phyloP scores from a whole-genome alignment of 2,888 invertebrate species.

The Hypsopygia costalis region DNA sequence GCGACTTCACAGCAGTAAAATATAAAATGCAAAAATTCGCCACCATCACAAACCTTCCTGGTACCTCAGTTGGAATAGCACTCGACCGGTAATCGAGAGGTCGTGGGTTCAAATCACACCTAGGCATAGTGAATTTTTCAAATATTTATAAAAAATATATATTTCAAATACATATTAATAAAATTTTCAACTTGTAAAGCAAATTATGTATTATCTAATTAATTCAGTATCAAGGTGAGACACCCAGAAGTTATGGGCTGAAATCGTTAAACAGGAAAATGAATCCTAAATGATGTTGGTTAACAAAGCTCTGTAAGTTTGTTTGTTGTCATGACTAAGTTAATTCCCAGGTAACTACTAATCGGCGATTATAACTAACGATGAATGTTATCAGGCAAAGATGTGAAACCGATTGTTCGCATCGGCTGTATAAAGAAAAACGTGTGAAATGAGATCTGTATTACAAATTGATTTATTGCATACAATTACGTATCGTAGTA shows the following conservation, averaged over 20 bases:
- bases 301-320: constrained; percentile 2
- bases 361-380: constrained; percentile 13
- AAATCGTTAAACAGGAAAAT: neutral
- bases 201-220: too few species aligned
- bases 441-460: constrained; percentile 42
- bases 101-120: too few species aligned
- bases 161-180: too few species aligned
- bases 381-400: constrained; percentile 33
- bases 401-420: constrained; percentile 28
- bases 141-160: too few species aligned
- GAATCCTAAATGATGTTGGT: neutral
- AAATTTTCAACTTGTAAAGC: too few species aligned
- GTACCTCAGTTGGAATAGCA: too few species aligned
- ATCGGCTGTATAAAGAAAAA: constrained; percentile 37
- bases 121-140: too few species aligned
- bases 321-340: neutral
- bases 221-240: neutral
- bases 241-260: neutral
- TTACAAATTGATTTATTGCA: constrained; percentile 37
- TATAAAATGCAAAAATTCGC: too few species aligned
- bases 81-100: too few species aligned
- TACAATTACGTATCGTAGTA: constrained; percentile 24
- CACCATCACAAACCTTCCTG: too few species aligned
- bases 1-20: too few species aligned
- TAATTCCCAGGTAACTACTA: constrained; percentile 3